Evolutionary conservation across 2,888 invertebrate genomes (phyloP), one percentile per base, ranked within the genome.

Genomic region (Cephus pygmeus): DNA sequence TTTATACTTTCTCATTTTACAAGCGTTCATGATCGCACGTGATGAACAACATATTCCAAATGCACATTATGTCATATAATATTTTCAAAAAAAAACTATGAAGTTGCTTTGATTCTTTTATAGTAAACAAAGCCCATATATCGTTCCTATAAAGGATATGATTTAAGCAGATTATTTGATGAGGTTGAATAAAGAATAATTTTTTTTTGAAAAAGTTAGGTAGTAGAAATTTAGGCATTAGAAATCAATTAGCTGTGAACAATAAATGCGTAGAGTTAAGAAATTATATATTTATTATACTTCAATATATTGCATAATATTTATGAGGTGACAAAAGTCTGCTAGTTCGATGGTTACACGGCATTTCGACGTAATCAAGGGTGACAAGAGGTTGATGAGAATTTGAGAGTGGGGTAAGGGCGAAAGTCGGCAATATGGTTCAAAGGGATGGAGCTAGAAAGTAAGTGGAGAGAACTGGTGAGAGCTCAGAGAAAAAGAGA

Each of bases 401-500:
- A 56, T 68, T 11, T n/a, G 23, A 69, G 40, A 76, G 36, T 34
- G 12, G 11, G 33, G 11, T n/a, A 34, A 34, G 56, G 34, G 69
- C 31, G 56, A 56, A 56, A 23, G 56, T 23, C 56, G 56, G 56
- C 56, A 56, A 56, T 56, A 56, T 56, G 23, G 56, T 56, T 56
- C 56, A 56, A 56, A 56, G 56, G 56, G 56, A 56, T 56, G 77
- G 23, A 69, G 76, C 33, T 30, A 74, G 36, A 23, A 68, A 56
- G 36, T 76, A 34, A 34, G 69, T 30, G 23, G 75, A 56, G n/a
- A 69, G 74, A 34, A 33, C 30, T 34, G 31, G 69, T 34, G 15
- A 34, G 31, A 34, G 69, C n/a, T 34, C 11, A 35, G 69, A 30
- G 34, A 74, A 75, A 73, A 73, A 77, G 68, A 75, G 56, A 71